Evolutionary conservation across 2,888 invertebrate genomes (phyloP), one percentile per base, ranked within the genome.

Genomic region (Cataglyphis altisquamis): DNA sequence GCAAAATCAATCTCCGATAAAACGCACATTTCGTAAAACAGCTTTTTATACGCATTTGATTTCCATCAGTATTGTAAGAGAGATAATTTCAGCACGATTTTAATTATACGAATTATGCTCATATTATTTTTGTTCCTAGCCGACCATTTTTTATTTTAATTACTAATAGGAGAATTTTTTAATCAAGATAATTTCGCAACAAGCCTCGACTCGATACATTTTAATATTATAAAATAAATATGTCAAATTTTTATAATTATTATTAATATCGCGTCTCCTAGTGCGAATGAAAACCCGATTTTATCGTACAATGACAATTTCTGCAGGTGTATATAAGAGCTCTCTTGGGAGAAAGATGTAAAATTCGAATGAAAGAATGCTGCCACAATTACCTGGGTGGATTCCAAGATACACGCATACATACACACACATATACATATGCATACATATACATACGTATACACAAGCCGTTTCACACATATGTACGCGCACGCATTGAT

Each of bases 331-430:
- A 52, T 67, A 25, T 21, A 60, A 29, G 41, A 70, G 21, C 41
- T 72, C 60, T 45, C 45, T 60, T 41, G 41, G 70, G 78, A 78
- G 45, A 70, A 21, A 78, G 60, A 41, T 41, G 41, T 60, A 45
- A 70, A 72, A 60, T 70, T 63, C n/a, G 45, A 57, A 6, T 25
- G 52, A 52, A 66, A 68, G 41, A 68, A 70, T 70, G 77, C 67
- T 77, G 75, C 68, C 77, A 75, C 77, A 64, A 64, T 75, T 64
- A 48, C 21, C 48, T 75, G 64, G 21, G 64, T 64, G 36, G 64
- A 48, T 64, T 75, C 21, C 15, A 52, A 75, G 64, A 8, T 64
- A 45, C 48, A 32, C 18, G 21, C 45, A 29, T 62, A 62, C 41
- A 73, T 39, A 62, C 25, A 29, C 25, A 29, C 25, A 29, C 1